Conservation (phyloP, 1,140 invertebrate genomes). For the Aphis craccivora region DNA sequence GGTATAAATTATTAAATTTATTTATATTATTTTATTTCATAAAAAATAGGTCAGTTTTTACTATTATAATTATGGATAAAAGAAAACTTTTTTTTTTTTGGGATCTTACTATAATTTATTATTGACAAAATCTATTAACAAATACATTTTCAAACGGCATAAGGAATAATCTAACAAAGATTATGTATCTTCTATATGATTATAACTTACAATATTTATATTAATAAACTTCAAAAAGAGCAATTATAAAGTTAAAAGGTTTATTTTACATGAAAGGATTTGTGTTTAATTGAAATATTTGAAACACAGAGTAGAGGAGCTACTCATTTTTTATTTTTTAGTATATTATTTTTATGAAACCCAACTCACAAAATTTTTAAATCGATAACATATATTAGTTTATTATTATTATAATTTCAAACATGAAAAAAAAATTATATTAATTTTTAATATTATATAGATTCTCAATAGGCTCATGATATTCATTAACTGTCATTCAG, state of each 20-base stretch:
- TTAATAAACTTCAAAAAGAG: not conserved
- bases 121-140: too few relatives aligned
- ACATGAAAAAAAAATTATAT: not conserved
- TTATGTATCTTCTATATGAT: not conserved
- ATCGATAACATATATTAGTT: not conserved
- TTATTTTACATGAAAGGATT: not conserved
- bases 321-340: too few relatives aligned
- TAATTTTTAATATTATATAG: not conserved
- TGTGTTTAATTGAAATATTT: not conserved
- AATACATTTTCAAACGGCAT: not conserved
- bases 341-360: too few relatives aligned
- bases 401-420: not conserved
- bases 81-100: not conserved
- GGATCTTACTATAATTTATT: not conserved
- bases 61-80: too few relatives aligned
- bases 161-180: not conserved
- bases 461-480: not conserved
- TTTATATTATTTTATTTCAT: too few relatives aligned
- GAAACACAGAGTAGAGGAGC: too few relatives aligned
- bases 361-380: not conserved
- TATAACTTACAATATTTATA: not conserved
- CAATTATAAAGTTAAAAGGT: not conserved
- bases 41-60: too few relatives aligned
- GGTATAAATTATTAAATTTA: too few relatives aligned
- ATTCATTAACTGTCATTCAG: not conserved